Percentiles rank a stretch among this genome's conserved stretches.
Evolutionary conservation across 2,888 invertebrate species (phyloP).

Genomic region (Hyposoter didymator): DNA sequence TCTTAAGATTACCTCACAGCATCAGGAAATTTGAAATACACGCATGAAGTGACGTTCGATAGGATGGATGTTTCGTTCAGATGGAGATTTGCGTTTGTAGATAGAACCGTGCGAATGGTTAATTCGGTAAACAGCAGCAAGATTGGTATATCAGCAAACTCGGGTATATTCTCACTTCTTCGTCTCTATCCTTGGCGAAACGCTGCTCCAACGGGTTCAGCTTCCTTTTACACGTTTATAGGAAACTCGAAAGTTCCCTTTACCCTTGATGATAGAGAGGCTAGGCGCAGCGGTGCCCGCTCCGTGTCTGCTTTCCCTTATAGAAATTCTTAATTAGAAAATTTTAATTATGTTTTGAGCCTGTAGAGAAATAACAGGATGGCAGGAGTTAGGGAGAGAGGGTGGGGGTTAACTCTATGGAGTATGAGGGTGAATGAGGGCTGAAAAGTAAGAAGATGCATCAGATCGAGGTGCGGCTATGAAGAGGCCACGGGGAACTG

Average conservation of each 20-base stretch:
- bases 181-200: slow-evolving; percentile 25
- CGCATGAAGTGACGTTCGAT: slow-evolving; percentile 16
- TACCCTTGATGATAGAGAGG: slow-evolving; percentile 64
- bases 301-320: slow-evolving; percentile 75
- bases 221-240: slow-evolving; percentile 60
- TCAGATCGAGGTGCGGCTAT: slow-evolving; percentile 54
- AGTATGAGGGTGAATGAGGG: slow-evolving; percentile 49
- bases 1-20: slow-evolving; percentile 8
- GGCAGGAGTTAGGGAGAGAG: slow-evolving; percentile 13
- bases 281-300: slow-evolving; percentile 61
- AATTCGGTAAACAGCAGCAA: slow-evolving; percentile 66
- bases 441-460: slow-evolving; percentile 59
- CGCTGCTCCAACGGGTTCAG: slow-evolving; percentile 17
- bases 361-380: slow-evolving; percentile 67
- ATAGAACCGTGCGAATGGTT: slow-evolving; percentile 58
- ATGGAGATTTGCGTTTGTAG: slow-evolving; percentile 33
- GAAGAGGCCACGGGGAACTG: slow-evolving; percentile 23
- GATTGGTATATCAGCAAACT: slow-evolving; percentile 64
- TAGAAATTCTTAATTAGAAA: slow-evolving; percentile 84
- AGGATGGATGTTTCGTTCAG: slow-evolving; percentile 43
- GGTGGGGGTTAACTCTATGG: slow-evolving; percentile 32
- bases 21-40: slow-evolving; percentile 15
- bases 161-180: slow-evolving; percentile 37
- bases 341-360: slow-evolving; percentile 84
- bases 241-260: slow-evolving; percentile 64